These are phyloP conservation scores for Neoseiulus cucumeris DNA, from an alignment of 1,140 invertebrate species.

Conservation along the genomic window DNA sequence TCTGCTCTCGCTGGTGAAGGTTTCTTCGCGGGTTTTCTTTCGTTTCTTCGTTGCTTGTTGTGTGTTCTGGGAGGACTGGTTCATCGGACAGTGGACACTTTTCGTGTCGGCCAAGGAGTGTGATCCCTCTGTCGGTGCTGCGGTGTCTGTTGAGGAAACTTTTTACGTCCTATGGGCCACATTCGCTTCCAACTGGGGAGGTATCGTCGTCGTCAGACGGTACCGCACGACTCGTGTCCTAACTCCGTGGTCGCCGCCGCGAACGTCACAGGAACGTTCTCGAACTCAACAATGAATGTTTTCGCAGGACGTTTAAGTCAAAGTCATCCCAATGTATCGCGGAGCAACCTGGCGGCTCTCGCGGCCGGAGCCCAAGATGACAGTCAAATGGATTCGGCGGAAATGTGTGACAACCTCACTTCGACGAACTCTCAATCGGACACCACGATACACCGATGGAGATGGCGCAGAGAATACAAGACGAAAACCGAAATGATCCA, in stretches of 20 bases:
- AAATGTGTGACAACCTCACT: slow-evolving; percentile 40
- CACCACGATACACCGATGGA: slow-evolving; percentile 20
- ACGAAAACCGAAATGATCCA: neutral
- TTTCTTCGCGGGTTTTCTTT: too few species aligned
- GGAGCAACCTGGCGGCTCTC: slow-evolving; percentile 31
- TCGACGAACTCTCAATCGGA: slow-evolving; percentile 35
- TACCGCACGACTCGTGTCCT: neutral
- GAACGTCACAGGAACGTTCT: neutral
- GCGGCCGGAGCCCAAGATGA: slow-evolving; percentile 25
- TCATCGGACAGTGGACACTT: too few species aligned
- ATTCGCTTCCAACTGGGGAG: neutral
- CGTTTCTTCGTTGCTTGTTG: too few species aligned
- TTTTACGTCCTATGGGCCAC: neutral
- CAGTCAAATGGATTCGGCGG: slow-evolving; percentile 47
- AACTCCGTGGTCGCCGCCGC: neutral
- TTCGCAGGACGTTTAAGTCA: slow-evolving; percentile 17
- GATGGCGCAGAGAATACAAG: neutral
- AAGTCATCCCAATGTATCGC: slow-evolving; percentile 22
- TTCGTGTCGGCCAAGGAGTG: too few species aligned
- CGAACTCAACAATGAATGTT: neutral
- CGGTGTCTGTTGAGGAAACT: too few species aligned
- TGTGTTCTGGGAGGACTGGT: too few species aligned
- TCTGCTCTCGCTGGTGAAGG: too few species aligned
- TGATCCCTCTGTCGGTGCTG: too few species aligned
- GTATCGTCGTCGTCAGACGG: neutral